These are phyloP conservation scores for Lateolabrax maculatus DNA, from an alignment of 2,797 vertebrate genomes.

Conservation along the genomic window DNA sequence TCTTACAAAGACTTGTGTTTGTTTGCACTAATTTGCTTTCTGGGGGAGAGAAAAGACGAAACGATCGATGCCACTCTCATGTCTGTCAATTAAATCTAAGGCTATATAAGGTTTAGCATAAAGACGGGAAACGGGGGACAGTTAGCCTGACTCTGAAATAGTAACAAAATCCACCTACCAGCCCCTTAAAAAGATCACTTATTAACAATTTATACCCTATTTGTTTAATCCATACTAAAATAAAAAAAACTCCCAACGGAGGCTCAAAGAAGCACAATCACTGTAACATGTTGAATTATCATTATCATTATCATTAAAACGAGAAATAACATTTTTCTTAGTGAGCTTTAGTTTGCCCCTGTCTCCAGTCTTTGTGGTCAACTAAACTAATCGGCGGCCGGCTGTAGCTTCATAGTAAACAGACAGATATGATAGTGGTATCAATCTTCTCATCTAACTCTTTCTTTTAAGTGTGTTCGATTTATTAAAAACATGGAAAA, in stretches of 20 bases:
- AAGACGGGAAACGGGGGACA: not conserved
- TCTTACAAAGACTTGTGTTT: conserved; percentile 53
- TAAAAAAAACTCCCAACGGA: not conserved
- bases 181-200: not conserved
- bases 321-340: conserved; percentile 12
- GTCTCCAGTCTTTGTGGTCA: conserved; percentile 29
- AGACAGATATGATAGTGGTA: conserved; percentile 9
- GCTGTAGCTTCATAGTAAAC: conserved; percentile 25
- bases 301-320: too few species aligned
- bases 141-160: not conserved
- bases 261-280: not conserved
- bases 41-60: not conserved
- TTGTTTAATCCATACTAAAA: conserved; percentile 33
- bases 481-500: conserved; percentile 37
- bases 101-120: not conserved
- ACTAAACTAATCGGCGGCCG: conserved; percentile 9
- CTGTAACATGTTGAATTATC: not conserved
- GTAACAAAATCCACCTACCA: not conserved
- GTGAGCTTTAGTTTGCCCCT: not conserved
- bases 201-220: conserved; percentile 11
- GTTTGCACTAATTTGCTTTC: conserved; percentile 29
- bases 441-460: conserved; percentile 26
- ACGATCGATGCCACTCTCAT: not conserved
- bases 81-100: not conserved
- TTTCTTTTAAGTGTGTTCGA: conserved; percentile 38